Conservation (phyloP, 35 echinoderm and acorn worm genomes). For the Lytechinus pictus region DNA sequence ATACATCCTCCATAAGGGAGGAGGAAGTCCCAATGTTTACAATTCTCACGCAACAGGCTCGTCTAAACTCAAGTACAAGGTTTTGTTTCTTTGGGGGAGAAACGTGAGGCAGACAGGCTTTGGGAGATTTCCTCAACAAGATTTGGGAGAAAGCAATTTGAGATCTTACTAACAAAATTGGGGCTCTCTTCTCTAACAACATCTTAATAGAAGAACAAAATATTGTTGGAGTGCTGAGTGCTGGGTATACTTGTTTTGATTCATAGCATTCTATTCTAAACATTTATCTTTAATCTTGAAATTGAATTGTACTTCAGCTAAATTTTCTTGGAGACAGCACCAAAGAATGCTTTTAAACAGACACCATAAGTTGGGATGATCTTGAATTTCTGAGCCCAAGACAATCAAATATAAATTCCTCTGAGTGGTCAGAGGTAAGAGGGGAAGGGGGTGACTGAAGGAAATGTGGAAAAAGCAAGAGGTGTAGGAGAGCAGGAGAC, state of each 20-base stretch:
- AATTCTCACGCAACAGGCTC: conserved; percentile 26
- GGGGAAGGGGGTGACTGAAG: too few relatives aligned
- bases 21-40: conserved; percentile 31
- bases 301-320: background rate
- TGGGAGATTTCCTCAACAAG: conserved; percentile 24
- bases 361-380: too few relatives aligned
- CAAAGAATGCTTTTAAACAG: too few relatives aligned
- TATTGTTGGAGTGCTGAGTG: background rate
- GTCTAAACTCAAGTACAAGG: background rate
- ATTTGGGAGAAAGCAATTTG: background rate
- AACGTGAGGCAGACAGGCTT: background rate
- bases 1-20: background rate
- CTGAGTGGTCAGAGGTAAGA: too few relatives aligned
- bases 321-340: background rate
- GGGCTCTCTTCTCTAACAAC: background rate
- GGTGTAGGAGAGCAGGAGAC: too few relatives aligned
- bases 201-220: background rate
- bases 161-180: background rate
- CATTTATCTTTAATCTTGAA: background rate
- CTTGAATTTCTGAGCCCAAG: too few relatives aligned
- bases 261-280: background rate
- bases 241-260: background rate
- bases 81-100: background rate
- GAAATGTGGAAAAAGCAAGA: background rate
- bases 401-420: too few relatives aligned